Evolutionary conservation across 2,797 vertebrate genomes (phyloP), one percentile per base, ranked within the genome.

Genomic region (Prunella strophiata): DNA sequence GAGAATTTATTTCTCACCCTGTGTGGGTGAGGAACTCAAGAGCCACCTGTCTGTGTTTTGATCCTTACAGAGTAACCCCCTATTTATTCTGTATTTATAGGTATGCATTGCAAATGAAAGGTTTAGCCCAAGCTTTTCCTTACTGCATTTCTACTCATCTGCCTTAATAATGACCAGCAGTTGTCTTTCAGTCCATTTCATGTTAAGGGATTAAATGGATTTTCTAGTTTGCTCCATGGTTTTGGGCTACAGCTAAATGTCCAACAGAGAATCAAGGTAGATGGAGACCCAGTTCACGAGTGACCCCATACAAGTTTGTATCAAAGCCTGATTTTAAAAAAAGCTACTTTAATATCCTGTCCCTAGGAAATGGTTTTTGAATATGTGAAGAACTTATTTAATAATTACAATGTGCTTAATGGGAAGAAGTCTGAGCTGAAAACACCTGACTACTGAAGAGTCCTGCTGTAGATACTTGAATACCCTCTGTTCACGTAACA

Each of bases 241-340:
- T 96, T 91, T 27, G 32, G 50, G 45, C 47, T 87, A 68, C 25
- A 42, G 43, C 71, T 89, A 54, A 89, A 54, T 68, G 52, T 43
- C 19, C 65, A 79, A 16, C 4, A 43, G 48, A 48, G 36, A 91
- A 40, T 34, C 29, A 32, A 74, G n/a, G 75, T 94, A 87, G 50
- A 5, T 62, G 63, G 82, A 83, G 90, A 75, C 42, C 22, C 13
- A 4, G 11, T 94, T 94, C 48, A 25, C 0, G 1, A 61, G 7
- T 94, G 67, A 71, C 71, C 62, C 61, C 76, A 86, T 51, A 88
- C n/a, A 23, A 76, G 29, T 92, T 85, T 94, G 27, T 93, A 68
- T 76, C 36, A 85, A 88, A 85, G 21, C n/a, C 45, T 90, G 63
- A 52, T 16, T 62, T 83, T 36, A 36, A 36, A 36, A 36, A 36